phyloP scores from a whole-genome alignment of 2,888 invertebrate genomes.

The Amaurobius ferox region DNA sequence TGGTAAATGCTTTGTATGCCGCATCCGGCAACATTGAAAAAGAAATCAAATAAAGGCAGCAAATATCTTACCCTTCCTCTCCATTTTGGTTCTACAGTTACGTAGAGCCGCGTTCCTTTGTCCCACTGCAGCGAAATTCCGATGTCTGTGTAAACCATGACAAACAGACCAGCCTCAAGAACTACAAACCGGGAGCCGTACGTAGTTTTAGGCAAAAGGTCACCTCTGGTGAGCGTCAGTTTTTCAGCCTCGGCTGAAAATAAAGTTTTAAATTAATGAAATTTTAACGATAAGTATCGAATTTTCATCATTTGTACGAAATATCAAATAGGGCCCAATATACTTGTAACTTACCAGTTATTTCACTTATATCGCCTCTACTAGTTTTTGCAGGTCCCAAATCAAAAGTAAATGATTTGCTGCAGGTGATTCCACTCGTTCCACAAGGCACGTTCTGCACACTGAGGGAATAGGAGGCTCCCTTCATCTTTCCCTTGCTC shows the following conservation, averaged over 20 bases:
- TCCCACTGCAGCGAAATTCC: conserved; percentile 92
- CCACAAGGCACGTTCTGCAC: conserved; percentile 92
- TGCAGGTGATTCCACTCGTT: conserved; percentile 90
- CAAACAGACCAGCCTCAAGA: conserved; percentile 85
- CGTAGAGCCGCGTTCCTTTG: conserved; percentile 86
- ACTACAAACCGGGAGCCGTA: conserved; percentile 80
- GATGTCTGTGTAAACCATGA: conserved; percentile 86
- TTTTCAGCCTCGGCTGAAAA: conserved; percentile 35
- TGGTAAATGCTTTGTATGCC: no score
- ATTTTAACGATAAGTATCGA: no score
- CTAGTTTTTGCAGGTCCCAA: conserved; percentile 51
- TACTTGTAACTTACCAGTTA: conserved; percentile 20
- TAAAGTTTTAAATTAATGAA: background rate
- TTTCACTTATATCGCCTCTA: conserved; percentile 22
- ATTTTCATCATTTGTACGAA: no score
- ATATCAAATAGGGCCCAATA: no score
- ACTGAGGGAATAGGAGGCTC: conserved; percentile 84
- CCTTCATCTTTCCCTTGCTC: conserved; percentile 81
- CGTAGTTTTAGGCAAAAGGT: conserved; percentile 44
- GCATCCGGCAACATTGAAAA: no score
- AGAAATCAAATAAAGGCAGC: no score
- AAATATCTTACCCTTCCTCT: conserved; percentile 83
- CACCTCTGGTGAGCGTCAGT: conserved; percentile 32
- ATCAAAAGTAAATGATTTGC: conserved; percentile 86
- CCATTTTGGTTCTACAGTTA: conserved; percentile 88